These are phyloP conservation scores for Cynopterus sphinx DNA, from an alignment of 2,797 vertebrate species.

Conservation along the genomic window DNA sequence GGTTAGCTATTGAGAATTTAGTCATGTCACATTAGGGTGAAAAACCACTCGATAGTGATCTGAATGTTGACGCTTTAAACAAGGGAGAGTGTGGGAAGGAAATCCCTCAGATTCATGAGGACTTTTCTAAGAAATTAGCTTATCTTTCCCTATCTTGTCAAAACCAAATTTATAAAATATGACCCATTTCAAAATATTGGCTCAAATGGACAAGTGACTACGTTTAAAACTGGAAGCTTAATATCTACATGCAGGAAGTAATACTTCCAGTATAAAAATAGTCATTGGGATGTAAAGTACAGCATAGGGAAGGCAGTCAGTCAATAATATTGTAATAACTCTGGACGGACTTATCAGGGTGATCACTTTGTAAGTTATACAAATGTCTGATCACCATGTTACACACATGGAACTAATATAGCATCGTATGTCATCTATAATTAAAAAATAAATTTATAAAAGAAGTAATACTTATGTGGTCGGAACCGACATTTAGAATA, in stretches of 20 bases:
- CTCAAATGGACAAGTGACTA: background rate
- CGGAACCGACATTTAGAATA: background rate
- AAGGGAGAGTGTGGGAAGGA: background rate
- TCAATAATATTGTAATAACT: too few relatives aligned
- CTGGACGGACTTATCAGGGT: background rate
- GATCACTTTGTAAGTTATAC: background rate
- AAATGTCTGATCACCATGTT: background rate
- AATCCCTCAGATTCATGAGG: background rate
- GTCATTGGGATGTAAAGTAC: background rate
- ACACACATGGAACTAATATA: background rate
- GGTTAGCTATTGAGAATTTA: background rate
- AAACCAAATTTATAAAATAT: constrained; percentile 39
- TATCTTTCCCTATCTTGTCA: background rate
- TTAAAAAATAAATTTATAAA: background rate
- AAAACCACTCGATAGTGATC: background rate
- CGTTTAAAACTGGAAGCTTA: constrained; percentile 44
- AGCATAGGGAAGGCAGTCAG: background rate
- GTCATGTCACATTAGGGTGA: background rate
- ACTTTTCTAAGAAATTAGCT: constrained; percentile 10
- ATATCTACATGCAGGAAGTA: background rate
- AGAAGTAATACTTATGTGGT: background rate
- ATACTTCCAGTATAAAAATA: background rate
- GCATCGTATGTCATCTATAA: background rate
- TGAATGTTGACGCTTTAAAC: constrained; percentile 19
- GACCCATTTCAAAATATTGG: background rate